Base-by-base conservation (phyloP, 1,140 invertebrate species). In the silkworm (Bombyx mori) region DNA sequence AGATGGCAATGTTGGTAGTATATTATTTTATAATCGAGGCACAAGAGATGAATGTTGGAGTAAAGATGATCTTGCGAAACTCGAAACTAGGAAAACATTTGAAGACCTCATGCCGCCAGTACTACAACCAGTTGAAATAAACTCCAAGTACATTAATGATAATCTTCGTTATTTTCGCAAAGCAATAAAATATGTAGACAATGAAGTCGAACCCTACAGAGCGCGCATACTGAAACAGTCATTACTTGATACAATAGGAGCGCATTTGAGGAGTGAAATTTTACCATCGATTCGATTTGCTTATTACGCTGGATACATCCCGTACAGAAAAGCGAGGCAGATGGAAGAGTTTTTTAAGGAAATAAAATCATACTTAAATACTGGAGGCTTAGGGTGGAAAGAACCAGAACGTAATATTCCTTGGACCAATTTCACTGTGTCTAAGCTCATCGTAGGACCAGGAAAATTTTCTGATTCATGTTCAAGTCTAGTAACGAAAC, bases 291-390 rank as follows among this genome's bases (percentile, higher is more conserved):
- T 88, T 3, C 86, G 86, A 63, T 88, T 89, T 61, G 89, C 90
- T 5, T 92, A 89, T 71, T 92, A 92, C 56, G 89, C 90, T 8
- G 91, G 91, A 0, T 89, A 89, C 57, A 81, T 91, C 18, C 81
- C 90, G 50, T 91, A 89, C 66, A 75, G 74, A 43, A 88, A 86
- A 58, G 89, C 88, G 43, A 82, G 82, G 61, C 80, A 87, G 54
- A 62, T 91, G 4, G 88, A 90, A 57, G 84, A 90, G 46, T 84
- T 91, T 18, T 89, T 86, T 58, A 87, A 90, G 12, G 83, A 89
- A 45, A 49, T 91, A 7, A 91, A 91, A 65, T 67, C 69, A 49
- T 88, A 84, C 58, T 73, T 92, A 45, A 83, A 88, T 10, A 91
- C 89, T 0, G 89, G 90, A 72, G 91, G 91, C 0, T 68, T 83